Evolutionary conservation across 1,140 invertebrate species (phyloP), one percentile per base, ranked within the genome.

Genomic region (Papilio polytes): DNA sequence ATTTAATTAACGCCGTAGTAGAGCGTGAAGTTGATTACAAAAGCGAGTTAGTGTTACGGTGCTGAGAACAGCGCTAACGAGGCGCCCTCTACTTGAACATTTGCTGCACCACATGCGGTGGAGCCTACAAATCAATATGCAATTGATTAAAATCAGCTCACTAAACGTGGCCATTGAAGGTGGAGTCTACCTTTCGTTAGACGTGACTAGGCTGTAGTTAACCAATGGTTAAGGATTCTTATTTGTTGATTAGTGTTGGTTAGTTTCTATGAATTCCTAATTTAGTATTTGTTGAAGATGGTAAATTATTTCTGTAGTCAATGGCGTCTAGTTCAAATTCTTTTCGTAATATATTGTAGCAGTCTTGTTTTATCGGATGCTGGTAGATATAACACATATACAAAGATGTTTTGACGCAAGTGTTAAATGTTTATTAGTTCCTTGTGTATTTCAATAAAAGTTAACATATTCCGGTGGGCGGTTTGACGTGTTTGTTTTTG

Each of bases 31-130:
- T 78, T 78, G 13, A 78, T 59, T 81, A 59, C 59, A 72, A 46
- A 78, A 78, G 56, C 46, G 76, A 81, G 73, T 74, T n/a, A 13
- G 63, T 78, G 51, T 59, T 76, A 81, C 12, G 26, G 63, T 70
- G 26, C 4, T 6, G 0, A 26, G 2, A 13, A 31, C 63, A 70
- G 63, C 26, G 3, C 3, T 70, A 70, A 70, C 12, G 26, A 70
- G 63, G 26, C 63, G 26, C 12, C 13, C 13, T 1, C 10, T 70
- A 26, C 2, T 26, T 26, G 26, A 70, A 70, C 26, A 70, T 31
- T 36, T 13, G 26, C 63, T 31, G 26, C 26, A 70, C 63, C 10
- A 70, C 63, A 36, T 70, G 63, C 13, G 26, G 26, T 26, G 1
- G 3, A 70, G 63, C 12, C 3, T 70, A 20, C 9, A 70, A 13